A percentile compares a stretch with the other conserved stretches of the same genome.
phyloP scores from a whole-genome alignment of 2,888 invertebrate species.

The Hydropsyche betteni region DNA sequence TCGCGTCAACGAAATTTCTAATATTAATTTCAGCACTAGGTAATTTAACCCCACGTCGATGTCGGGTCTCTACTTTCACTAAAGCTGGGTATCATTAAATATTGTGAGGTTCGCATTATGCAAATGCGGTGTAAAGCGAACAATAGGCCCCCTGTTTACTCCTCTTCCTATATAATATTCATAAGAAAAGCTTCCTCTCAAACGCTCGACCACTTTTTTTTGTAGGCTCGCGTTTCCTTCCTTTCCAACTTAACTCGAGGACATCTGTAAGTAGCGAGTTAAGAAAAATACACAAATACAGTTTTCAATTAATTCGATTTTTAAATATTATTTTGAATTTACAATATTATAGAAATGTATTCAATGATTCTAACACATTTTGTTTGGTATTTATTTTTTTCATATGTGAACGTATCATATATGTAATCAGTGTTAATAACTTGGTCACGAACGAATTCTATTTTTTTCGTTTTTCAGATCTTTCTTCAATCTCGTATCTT shows the following conservation, averaged over 20 bases:
- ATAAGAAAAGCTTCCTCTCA: not conserved
- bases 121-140: slow-evolving; percentile 26
- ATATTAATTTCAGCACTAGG: no score
- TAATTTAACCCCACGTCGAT: no score
- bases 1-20: no score
- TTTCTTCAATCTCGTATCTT: not conserved
- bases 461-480: not conserved
- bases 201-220: not conserved
- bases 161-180: slow-evolving; percentile 29
- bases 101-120: slow-evolving; percentile 17
- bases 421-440: slow-evolving; percentile 16
- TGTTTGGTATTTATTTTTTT: no score
- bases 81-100: not conserved
- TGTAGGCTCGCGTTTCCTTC: not conserved
- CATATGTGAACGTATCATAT: no score
- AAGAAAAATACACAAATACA: no score
- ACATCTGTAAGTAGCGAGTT: not conserved
- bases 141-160: slow-evolving; percentile 12
- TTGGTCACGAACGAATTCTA: slow-evolving; percentile 23
- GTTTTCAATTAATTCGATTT: not conserved
- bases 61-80: no score
- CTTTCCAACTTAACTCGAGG: not conserved
- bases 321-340: not conserved
- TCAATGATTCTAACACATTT: no score
- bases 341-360: no score